Evolutionary conservation across 1,140 invertebrate genomes (phyloP), one percentile per base, ranked within the genome.

Genomic region (Ladona fulva): DNA sequence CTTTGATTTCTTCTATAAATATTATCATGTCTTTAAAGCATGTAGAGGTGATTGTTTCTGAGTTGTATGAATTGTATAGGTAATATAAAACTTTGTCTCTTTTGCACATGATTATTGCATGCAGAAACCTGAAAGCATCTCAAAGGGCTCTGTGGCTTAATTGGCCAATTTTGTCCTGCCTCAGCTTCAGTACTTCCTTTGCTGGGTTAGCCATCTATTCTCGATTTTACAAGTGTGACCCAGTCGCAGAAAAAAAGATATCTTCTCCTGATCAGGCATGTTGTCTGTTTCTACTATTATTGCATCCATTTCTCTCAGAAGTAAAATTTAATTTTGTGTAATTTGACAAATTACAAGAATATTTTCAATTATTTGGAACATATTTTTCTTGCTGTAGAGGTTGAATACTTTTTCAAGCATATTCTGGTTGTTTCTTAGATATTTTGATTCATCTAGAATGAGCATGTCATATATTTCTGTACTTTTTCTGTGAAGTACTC

Each of bases 181-280:
- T 94, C 0, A 93, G 91, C 81, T 78, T 93, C 0, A 88, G 85
- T 79, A 93, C 92, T 25, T 92, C 91, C 75, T 90, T 94, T 81
- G 90, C 91, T 79, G 95, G 95, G 0, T 83, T 96, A 8, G 90
- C 92, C 14, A 91, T 96, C 74, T 95, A 92, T 82, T 91, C 91
- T 42, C 90, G 89, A 81, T 95, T 94, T 83, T 83, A 87, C 7
- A 81, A 88, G 14, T 95, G 94, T 84, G 94, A 96, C 88, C 94
- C 94, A 0, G 78, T 91, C 11, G 82, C 81, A 77, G 78, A 85
- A 84, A 76, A 84, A 85, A 8, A 84, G 87, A 91, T 93, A 29
- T 81, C 79, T 8, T 82, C 82, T 24, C 79, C 82, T 6, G 86
- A 87, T 80, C 85, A 86, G 81, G 85, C 84, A 79, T 86, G 82